A percentile compares a stretch with the other conserved stretches of the same genome.
phyloP scores from a whole-genome alignment of 1,140 invertebrate genomes.

The Zaprionus kolodkinae region DNA sequence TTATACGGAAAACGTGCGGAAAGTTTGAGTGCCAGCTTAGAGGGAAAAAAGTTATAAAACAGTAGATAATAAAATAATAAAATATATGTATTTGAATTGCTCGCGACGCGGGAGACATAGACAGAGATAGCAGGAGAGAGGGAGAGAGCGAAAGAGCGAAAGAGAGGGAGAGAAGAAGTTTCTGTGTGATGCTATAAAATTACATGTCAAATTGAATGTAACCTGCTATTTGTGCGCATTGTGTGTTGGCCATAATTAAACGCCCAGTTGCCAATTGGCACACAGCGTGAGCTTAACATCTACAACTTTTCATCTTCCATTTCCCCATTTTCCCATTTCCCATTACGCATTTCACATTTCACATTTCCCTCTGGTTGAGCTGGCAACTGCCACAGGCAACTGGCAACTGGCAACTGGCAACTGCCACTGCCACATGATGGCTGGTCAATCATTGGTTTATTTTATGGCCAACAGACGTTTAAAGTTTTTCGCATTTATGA shows the following conservation, averaged over 20 bases:
- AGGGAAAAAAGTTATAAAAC: slow-evolving; percentile 77
- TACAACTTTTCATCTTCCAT: too few species aligned
- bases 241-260: slow-evolving; percentile 74
- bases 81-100: slow-evolving; percentile 82
- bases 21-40: slow-evolving; percentile 82
- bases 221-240: slow-evolving; percentile 80
- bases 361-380: too few species aligned
- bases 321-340: slow-evolving; percentile 14
- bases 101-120: slow-evolving; percentile 47
- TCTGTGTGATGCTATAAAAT: slow-evolving; percentile 75
- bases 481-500: slow-evolving; percentile 58
- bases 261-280: slow-evolving; percentile 35
- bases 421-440: slow-evolving; percentile 48
- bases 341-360: slow-evolving; percentile 6
- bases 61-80: slow-evolving; percentile 83
- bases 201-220: slow-evolving; percentile 82
- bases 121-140: slow-evolving; percentile 3
- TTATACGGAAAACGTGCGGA: slow-evolving; percentile 82
- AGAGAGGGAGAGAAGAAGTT: slow-evolving; percentile 47
- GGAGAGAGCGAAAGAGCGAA: not conserved
- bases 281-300: not conserved
- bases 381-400: not conserved
- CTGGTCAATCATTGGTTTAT: slow-evolving; percentile 77
- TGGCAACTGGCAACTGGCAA: slow-evolving; percentile 7
- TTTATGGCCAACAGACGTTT: slow-evolving; percentile 66